These are phyloP conservation scores for Hafferia zeledoni DNA, from an alignment of 2,797 vertebrate species.

Conservation along the genomic window DNA sequence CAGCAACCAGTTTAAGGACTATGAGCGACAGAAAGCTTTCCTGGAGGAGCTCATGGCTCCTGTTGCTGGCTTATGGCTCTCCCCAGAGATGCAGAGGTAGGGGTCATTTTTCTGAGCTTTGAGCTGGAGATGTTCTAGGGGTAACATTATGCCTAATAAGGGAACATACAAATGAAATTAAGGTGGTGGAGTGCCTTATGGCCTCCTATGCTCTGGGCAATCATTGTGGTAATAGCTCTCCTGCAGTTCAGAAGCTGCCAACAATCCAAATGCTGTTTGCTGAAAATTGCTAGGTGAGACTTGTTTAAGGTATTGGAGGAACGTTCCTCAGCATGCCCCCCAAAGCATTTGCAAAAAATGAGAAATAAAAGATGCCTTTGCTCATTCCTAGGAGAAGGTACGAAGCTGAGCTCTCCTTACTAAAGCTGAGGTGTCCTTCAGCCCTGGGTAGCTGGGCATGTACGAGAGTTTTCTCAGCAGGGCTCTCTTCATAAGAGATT, in stretches of 20 bases:
- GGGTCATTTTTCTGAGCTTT: background rate
- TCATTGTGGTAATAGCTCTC: background rate
- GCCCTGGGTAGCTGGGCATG: background rate
- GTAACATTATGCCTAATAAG: accelerated
- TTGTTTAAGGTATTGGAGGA: background rate
- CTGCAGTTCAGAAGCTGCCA: background rate
- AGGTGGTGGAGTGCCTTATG: background rate
- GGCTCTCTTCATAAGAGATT: background rate
- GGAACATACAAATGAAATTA: background rate
- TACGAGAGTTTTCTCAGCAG: background rate
- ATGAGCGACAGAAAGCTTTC: constrained; percentile 89
- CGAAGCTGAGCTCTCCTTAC: background rate
- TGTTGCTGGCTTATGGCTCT: constrained; percentile 88
- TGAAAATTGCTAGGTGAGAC: background rate
- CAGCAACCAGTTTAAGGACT: constrained; percentile 97
- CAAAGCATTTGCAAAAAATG: background rate
- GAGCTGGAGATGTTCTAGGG: background rate
- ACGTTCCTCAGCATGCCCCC: background rate
- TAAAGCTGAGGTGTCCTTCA: background rate
- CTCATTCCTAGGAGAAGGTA: background rate
- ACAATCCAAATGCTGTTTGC: background rate
- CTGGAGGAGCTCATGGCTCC: constrained; percentile 90
- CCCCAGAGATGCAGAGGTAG: constrained; percentile 89
- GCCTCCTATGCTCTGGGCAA: background rate
- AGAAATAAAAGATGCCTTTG: background rate